Percentiles rank a stretch among this genome's conserved stretches.
These are phyloP conservation scores for Pollenia griseotomentosa DNA, from an alignment of 2,888 invertebrate species.

Conservation along the genomic window DNA sequence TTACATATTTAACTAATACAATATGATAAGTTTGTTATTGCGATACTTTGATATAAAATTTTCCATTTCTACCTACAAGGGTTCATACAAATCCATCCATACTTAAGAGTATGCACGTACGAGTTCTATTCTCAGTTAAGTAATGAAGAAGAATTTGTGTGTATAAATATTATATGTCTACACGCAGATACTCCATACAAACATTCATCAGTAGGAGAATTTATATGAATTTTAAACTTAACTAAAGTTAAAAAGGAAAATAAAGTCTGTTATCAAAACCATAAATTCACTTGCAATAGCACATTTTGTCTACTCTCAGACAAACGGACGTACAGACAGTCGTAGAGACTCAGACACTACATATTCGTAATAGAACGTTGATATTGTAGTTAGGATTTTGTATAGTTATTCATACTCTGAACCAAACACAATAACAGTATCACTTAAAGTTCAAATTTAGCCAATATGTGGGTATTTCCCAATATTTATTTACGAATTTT, in stretches of 20 bases:
- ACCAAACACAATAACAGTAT: background rate
- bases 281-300: slow-evolving; percentile 67
- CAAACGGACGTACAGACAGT: background rate
- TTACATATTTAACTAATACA: slow-evolving; percentile 17
- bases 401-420: slow-evolving; percentile 10
- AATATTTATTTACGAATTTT: background rate
- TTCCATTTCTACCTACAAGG: background rate
- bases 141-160: slow-evolving; percentile 26
- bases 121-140: slow-evolving; percentile 3
- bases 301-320: background rate
- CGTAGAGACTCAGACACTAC: background rate
- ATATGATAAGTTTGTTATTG: slow-evolving; percentile 45
- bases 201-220: background rate
- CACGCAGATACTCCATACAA: background rate
- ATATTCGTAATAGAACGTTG: background rate
- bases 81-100: no score
- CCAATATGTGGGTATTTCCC: slow-evolving; percentile 5
- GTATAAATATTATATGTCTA: background rate
- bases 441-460: background rate
- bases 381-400: slow-evolving; percentile 24
- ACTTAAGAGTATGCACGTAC: background rate
- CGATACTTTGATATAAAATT: slow-evolving; percentile 36
- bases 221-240: slow-evolving; percentile 7
- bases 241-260: slow-evolving; percentile 18
- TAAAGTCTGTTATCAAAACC: slow-evolving; percentile 65